Conservation (phyloP, 2,113 vertebrate genomes). For the Cacatua alba region DNA sequence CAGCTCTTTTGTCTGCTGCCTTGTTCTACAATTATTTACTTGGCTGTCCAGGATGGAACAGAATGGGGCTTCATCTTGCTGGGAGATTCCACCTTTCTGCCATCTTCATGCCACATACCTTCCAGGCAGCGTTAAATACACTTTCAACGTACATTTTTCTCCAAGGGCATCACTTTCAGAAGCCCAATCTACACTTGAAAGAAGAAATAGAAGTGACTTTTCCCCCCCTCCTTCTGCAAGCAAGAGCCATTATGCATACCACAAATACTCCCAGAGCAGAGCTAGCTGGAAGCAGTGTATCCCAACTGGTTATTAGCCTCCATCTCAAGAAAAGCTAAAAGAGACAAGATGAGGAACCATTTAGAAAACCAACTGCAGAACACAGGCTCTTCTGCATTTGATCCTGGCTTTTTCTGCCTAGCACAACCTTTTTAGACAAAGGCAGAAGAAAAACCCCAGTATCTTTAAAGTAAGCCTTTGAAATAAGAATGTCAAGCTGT, state of each 20-base stretch:
- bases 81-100: neutral
- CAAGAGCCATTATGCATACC: neutral
- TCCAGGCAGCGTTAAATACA: neutral
- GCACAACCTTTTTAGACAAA: neutral
- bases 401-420: neutral
- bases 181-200: neutral
- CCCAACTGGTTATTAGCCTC: neutral
- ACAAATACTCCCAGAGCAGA: neutral
- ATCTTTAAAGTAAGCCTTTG: neutral
- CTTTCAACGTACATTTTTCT: neutral
- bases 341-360: neutral
- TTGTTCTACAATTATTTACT: conserved; percentile 84
- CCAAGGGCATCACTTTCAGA: neutral
- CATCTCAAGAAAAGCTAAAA: neutral
- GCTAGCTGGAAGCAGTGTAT: neutral
- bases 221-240: neutral
- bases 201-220: neutral
- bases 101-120: neutral
- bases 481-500: neutral
- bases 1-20: conserved; percentile 73
- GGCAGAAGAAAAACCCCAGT: neutral
- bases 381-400: neutral
- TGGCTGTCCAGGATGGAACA: neutral
- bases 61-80: conserved; percentile 32
- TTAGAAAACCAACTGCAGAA: neutral